These are phyloP conservation scores for Cottoperca gobio DNA, from an alignment of 2,797 vertebrate genomes.

Conservation along the genomic window DNA sequence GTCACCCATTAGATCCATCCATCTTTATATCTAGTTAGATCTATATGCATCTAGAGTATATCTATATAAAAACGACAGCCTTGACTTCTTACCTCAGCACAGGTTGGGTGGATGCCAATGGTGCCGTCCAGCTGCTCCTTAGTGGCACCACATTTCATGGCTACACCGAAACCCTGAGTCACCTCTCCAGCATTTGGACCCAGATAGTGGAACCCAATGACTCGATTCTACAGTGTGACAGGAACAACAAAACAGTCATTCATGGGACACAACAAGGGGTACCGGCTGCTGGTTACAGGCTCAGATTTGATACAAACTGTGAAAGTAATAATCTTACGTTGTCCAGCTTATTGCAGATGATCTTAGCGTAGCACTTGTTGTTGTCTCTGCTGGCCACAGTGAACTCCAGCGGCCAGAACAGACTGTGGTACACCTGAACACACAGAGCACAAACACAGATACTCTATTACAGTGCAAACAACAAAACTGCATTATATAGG, in stretches of 20 bases:
- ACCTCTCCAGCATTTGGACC: slow-evolving; percentile 97
- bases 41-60: too few relatives aligned
- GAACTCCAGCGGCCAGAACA: slow-evolving; percentile 98
- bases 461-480: too few relatives aligned
- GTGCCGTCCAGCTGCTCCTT: slow-evolving; percentile 92
- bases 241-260: not conserved
- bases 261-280: not conserved
- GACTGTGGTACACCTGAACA: slow-evolving; percentile 91
- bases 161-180: slow-evolving; percentile 93
- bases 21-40: too few relatives aligned
- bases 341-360: slow-evolving; percentile 93
- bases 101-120: slow-evolving; percentile 97
- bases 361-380: slow-evolving; percentile 93
- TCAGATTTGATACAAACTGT: not conserved
- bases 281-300: rapidly evolving
- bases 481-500: too few relatives aligned
- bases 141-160: slow-evolving; percentile 95
- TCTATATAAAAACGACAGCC: not conserved
- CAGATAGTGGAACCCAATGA: slow-evolving; percentile 95
- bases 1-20: too few relatives aligned
- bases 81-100: slow-evolving; percentile 89
- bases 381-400: slow-evolving; percentile 91
- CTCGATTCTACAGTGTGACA: slow-evolving; percentile 84
- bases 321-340: slow-evolving; percentile 80
- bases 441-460: not conserved